Evolutionary conservation across 2,797 vertebrate genomes (phyloP).

Genomic region (Corythornis leucogaster): DNA sequence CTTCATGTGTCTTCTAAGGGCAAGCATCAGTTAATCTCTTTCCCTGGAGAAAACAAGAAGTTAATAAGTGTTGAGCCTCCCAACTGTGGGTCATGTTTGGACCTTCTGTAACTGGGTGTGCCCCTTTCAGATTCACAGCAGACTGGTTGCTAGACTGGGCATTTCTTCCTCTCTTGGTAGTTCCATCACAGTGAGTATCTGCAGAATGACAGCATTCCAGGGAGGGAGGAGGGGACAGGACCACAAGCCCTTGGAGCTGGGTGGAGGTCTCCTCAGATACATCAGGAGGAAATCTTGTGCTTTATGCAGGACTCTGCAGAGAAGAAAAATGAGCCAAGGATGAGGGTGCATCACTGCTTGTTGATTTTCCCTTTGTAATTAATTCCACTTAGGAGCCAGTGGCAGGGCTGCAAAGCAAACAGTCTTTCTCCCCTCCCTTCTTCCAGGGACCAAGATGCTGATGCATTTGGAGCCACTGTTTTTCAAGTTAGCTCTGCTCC

Average conservation of each 20-base stretch:
- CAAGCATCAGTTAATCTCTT: background rate
- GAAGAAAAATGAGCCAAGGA: background rate
- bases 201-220: background rate
- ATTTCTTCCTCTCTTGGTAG: background rate
- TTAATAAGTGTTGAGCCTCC: background rate
- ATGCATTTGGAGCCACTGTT: background rate
- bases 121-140: background rate
- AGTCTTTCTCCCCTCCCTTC: background rate
- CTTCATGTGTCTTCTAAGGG: background rate
- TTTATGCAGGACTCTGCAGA: background rate
- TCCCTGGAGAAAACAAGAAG: background rate
- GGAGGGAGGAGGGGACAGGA: background rate
- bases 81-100: background rate
- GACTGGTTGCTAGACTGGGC: background rate
- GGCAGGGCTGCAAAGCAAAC: background rate
- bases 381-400: background rate
- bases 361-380: background rate
- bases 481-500: background rate
- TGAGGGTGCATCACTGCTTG: background rate
- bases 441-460: background rate
- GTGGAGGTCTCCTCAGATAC: background rate
- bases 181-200: accelerated
- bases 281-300: background rate
- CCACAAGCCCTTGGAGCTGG: background rate
- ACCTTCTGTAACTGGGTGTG: background rate